Conservation (phyloP, 2,797 vertebrate species). For the Gorsachius magnificus region DNA sequence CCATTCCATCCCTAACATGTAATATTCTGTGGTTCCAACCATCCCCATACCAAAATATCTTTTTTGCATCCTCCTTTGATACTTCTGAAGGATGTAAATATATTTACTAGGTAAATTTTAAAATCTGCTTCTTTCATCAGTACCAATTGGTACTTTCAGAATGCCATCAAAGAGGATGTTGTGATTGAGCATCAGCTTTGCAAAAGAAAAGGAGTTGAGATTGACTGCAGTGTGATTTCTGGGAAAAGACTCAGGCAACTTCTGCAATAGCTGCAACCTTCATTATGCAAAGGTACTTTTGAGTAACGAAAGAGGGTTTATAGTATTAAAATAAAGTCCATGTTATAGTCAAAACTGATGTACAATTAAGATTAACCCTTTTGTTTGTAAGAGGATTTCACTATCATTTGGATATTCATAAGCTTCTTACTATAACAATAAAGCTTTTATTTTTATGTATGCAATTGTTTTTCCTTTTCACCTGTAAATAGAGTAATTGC, state of each 20-base stretch:
- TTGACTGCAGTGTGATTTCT: background rate
- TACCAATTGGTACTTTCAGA: background rate
- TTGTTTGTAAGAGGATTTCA: background rate
- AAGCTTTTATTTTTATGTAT: conserved; percentile 61
- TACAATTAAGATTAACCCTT: conserved; percentile 27
- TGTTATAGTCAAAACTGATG: background rate
- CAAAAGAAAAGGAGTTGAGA: background rate
- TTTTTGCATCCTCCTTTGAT: background rate
- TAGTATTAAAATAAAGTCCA: background rate
- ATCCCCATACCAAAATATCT: background rate
- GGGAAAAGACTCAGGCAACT: background rate
- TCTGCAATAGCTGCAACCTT: background rate
- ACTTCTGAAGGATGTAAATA: background rate
- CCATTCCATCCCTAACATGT: background rate
- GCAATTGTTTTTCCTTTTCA: conserved; percentile 60
- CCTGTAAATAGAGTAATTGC: conserved; percentile 68
- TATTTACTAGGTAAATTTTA: background rate
- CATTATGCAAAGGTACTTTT: background rate
- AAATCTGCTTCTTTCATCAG: background rate
- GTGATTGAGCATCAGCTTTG: background rate
- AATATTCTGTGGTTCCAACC: background rate
- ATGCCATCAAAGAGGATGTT: background rate
- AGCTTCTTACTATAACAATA: conserved; percentile 14
- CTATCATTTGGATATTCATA: conserved; percentile 34
- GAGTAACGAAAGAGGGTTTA: background rate